phyloP scores from a whole-genome alignment of 2,888 invertebrate species.

The Eupithecia subfuscata region DNA sequence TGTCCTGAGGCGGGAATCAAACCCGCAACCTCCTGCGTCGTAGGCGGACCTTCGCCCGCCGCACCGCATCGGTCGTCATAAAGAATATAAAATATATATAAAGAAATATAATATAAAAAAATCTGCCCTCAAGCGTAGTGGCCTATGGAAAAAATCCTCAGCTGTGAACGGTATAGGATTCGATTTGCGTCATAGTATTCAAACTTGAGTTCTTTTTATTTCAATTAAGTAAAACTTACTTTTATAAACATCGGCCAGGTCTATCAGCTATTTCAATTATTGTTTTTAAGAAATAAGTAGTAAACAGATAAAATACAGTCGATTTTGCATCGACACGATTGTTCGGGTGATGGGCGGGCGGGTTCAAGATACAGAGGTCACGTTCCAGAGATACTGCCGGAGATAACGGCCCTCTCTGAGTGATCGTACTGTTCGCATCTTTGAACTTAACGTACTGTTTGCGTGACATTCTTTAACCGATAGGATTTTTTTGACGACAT shows the following conservation, averaged over 20 bases:
- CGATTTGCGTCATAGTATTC: too few species aligned
- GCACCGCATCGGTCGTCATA: too few species aligned
- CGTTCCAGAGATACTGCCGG: constrained; percentile 75
- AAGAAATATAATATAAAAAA: too few species aligned
- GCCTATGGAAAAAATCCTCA: too few species aligned
- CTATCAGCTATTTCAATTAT: neutral
- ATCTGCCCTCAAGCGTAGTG: too few species aligned
- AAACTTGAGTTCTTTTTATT: neutral
- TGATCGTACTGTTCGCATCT: constrained; percentile 68
- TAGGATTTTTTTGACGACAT: neutral
- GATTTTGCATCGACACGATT: constrained; percentile 60
- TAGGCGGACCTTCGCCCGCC: too few species aligned
- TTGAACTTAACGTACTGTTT: constrained; percentile 33
- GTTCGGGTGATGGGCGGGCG: constrained; percentile 75
- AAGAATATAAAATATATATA: too few species aligned
- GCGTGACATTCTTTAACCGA: constrained; percentile 8
- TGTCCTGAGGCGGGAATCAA: too few species aligned
- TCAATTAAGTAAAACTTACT: constrained; percentile 1
- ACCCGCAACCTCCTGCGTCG: too few species aligned
- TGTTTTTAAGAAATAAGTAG: constrained; percentile 2
- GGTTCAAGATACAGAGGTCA: constrained; percentile 78
- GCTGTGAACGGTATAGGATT: too few species aligned
- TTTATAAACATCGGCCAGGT: neutral
- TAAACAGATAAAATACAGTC: constrained; percentile 19
- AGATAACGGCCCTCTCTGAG: constrained; percentile 74